Evolutionary conservation across 2,113 vertebrate genomes (phyloP), one percentile per base, ranked within the genome.

Genomic region (Thalassoma bifasciatum): DNA sequence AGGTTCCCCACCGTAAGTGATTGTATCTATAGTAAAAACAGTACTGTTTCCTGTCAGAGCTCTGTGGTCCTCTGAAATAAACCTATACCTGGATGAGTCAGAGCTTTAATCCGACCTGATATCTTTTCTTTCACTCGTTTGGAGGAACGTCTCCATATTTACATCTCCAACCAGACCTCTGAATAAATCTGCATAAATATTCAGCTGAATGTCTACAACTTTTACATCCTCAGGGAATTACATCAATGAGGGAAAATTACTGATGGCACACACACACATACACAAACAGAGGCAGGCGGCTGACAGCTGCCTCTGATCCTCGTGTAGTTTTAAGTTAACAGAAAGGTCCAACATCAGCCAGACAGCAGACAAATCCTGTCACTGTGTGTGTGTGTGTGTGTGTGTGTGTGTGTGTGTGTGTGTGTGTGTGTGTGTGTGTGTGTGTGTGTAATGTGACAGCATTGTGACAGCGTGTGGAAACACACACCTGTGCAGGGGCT

Each of bases 221-320:
- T 79, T 79, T 26, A 61, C 1, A 81, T 83, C 86, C 79, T 22
- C 36, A 5, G 82, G 77, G 88, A 86, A 77, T 86, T 79, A 86
- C 14, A 84, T 21, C 23, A 53, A 86, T 7, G 71, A 58, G 56
- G 4, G 11, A 72, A 65, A 66, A 61, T 12, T 49, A 66, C 61
- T 26, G 71, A 66, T 56, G 80, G 75, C 86, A 76, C 52, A 46
- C 59, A 36, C 38, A 14, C 51, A 58, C 50, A 21, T 65, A 65
- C 49, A 59, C 69, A 47, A 23, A n/a, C 37, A 30, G 30, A 30
- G 30, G 30, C 26, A 22, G 30, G 30, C 49, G n/a, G n/a, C 68
- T 85, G 87, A 85, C 85, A 83, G 87, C 77, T 81, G 72, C 71
- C 6, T 85, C 75, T 87, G 82, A 87, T 85, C 82, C 67, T 82